Evolutionary conservation across 2,888 invertebrate species (phyloP).

Genomic region (Scaeva pyrastri): DNA sequence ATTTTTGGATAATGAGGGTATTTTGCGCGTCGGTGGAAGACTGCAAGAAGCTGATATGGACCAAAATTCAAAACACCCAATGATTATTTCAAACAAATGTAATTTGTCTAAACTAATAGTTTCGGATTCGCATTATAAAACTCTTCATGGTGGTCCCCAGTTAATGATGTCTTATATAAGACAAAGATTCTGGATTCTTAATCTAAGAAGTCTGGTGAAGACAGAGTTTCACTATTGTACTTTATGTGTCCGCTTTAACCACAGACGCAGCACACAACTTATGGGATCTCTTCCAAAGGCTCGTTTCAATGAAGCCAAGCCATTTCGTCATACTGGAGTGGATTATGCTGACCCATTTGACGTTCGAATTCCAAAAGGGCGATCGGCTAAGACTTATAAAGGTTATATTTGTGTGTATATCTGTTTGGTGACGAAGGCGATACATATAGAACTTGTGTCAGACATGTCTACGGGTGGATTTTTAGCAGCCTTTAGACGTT

Average conservation of each 20-base stretch:
- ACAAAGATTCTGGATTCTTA: slow-evolving; percentile 36
- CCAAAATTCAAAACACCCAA: slow-evolving; percentile 34
- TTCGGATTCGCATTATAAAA: slow-evolving; percentile 34
- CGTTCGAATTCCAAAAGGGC: slow-evolving; percentile 23
- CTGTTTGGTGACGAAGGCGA: too few relatives aligned
- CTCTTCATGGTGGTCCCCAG: not conserved
- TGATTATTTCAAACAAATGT: slow-evolving; percentile 44
- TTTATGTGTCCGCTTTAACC: slow-evolving; percentile 20
- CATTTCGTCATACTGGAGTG: not conserved
- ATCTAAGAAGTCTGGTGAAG: not conserved
- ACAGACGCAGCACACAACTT: slow-evolving; percentile 35
- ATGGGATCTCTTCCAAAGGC: slow-evolving; percentile 62
- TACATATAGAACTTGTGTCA: slow-evolving; percentile 28
- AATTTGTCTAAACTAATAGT: slow-evolving; percentile 26
- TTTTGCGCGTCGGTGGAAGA: slow-evolving; percentile 52
- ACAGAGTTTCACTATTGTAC: slow-evolving; percentile 11
- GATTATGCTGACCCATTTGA: slow-evolving; percentile 67
- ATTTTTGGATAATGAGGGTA: slow-evolving; percentile 19
- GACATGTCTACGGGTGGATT: slow-evolving; percentile 38
- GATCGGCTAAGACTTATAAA: slow-evolving; percentile 39
- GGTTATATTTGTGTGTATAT: slow-evolving; percentile 19
- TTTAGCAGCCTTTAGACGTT: slow-evolving; percentile 18
- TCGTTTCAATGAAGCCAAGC: slow-evolving; percentile 8
- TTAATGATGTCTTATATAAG: slow-evolving; percentile 49
- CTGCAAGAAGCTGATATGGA: slow-evolving; percentile 37